A percentile compares a stretch with the other conserved stretches of the same genome.
Evolutionary conservation across 1,140 invertebrate genomes (phyloP).

Genomic region (Lordiphosa stackelbergi): DNA sequence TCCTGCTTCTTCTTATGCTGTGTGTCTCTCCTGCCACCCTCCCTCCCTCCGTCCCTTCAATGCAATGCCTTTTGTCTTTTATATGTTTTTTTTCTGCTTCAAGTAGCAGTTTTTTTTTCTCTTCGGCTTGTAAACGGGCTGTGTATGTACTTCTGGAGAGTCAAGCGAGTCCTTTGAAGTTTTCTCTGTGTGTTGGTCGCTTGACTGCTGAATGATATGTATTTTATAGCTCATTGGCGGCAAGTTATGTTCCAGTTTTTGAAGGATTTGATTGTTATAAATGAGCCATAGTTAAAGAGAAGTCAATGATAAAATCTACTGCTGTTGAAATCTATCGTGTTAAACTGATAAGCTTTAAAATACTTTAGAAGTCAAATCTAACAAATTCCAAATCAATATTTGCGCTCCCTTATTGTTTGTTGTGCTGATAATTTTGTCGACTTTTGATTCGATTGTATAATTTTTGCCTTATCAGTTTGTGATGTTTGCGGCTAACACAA

Average conservation of each 20-base stretch:
- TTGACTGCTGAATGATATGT: constrained; percentile 23
- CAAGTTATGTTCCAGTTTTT: constrained; percentile 25
- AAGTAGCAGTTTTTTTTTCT: constrained; percentile 70
- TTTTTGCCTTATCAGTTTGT: too few relatives aligned
- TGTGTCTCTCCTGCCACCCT: neutral
- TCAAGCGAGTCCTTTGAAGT: constrained; percentile 40
- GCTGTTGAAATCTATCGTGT: too few relatives aligned
- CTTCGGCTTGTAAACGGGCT: constrained; percentile 24
- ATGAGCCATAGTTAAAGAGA: neutral
- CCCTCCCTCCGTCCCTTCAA: constrained; percentile 22
- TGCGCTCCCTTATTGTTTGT: too few relatives aligned
- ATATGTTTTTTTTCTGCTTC: constrained; percentile 44
- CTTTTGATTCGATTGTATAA: too few relatives aligned
- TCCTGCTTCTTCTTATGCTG: constrained; percentile 18
- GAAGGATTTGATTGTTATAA: constrained; percentile 23
- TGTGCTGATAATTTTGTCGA: too few relatives aligned
- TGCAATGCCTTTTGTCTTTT: constrained; percentile 57
- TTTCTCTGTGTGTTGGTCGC: constrained; percentile 6
- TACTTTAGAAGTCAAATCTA: too few relatives aligned
- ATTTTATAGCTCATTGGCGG: constrained; percentile 47
- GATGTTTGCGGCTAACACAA: too few relatives aligned
- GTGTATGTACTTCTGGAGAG: neutral
- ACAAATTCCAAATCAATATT: too few relatives aligned
- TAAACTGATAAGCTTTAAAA: too few relatives aligned
- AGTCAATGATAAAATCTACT: too few relatives aligned